Evolutionary conservation across 1,140 invertebrate species (phyloP).

Genomic region (Phymorhynchus buccinoides): DNA sequence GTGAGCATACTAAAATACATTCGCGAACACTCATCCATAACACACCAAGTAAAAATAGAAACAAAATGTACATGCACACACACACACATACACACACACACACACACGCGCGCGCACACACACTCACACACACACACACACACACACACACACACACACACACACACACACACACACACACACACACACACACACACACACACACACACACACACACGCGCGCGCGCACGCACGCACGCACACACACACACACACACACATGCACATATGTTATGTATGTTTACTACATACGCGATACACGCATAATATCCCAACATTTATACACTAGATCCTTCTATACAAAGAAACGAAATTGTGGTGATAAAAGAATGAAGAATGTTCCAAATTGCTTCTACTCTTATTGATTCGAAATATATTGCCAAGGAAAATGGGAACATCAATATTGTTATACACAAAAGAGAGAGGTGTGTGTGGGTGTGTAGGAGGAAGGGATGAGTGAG

Average conservation of each 20-base stretch:
- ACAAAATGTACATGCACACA: neutral
- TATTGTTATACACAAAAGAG: no score
- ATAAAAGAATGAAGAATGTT: no score
- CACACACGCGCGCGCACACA: neutral
- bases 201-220: neutral
- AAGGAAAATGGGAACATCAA: no score
- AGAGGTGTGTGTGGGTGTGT: no score
- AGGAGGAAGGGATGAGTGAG: neutral
- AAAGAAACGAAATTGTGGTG: no score
- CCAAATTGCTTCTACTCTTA: no score
- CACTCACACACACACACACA: neutral
- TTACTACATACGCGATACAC: neutral
- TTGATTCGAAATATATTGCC: no score
- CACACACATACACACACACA: neutral
- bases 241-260: conserved; percentile 21
- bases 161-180: neutral
- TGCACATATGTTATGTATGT: neutral
- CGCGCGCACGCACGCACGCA: neutral
- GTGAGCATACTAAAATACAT: neutral
- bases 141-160: neutral
- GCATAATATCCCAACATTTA: no score
- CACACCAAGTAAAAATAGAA: no score
- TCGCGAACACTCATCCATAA: neutral
- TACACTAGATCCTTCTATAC: no score
- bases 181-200: neutral